Conservation (phyloP, 1,140 invertebrate species). For the Atta texana region DNA sequence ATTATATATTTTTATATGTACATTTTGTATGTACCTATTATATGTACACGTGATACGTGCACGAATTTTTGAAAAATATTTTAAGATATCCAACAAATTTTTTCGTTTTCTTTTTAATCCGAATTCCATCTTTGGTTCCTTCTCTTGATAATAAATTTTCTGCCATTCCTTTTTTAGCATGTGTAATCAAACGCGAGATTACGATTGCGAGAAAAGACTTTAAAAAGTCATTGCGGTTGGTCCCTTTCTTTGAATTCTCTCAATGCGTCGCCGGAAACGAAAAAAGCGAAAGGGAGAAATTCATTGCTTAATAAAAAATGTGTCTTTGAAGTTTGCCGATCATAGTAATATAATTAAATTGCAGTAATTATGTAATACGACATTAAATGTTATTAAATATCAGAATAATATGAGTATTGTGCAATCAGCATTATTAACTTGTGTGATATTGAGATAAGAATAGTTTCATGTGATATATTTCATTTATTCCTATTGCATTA, state of each 20-base stretch:
- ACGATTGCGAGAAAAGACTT: not conserved
- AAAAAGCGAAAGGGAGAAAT: conserved; percentile 53
- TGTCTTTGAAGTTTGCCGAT: not conserved
- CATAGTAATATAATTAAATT: not conserved
- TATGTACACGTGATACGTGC: not conserved
- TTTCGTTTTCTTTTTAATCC: not conserved
- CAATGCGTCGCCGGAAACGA: conserved; percentile 37
- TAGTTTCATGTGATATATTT: not conserved
- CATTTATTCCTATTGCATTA: not conserved
- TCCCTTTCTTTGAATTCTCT: conserved; percentile 28
- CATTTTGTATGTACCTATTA: not conserved
- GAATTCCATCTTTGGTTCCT: not conserved
- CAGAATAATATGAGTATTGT: not conserved
- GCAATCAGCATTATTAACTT: not conserved
- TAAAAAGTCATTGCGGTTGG: conserved; percentile 36
- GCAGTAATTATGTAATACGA: not conserved
- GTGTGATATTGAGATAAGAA: not conserved
- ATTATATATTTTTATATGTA: not conserved
- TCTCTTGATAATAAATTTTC: not conserved
- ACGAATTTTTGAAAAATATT: conserved; percentile 11
- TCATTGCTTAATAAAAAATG: conserved; percentile 12
- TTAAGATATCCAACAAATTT: not conserved
- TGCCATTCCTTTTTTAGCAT: not conserved
- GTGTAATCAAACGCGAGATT: conserved; percentile 35
- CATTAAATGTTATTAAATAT: conserved; percentile 8